Evolutionary conservation across 2,797 vertebrate genomes (phyloP).

Genomic region (Capromys pilorides): DNA sequence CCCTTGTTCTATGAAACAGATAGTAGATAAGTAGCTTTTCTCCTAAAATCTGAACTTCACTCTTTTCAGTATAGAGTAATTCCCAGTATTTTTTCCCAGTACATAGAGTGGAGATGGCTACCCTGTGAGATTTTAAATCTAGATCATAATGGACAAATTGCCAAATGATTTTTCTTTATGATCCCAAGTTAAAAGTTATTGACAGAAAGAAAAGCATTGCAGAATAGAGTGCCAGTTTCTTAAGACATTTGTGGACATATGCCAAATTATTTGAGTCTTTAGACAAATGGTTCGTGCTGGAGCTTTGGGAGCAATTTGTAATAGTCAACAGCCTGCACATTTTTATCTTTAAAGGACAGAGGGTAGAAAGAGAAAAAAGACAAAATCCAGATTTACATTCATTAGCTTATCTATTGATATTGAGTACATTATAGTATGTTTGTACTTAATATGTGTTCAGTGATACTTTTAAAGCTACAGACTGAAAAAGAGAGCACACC

Average conservation of each 20-base stretch:
- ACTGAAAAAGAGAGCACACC: constrained; percentile 27
- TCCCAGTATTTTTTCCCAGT: background rate
- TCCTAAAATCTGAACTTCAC: constrained; percentile 37
- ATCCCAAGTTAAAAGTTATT: constrained; percentile 65
- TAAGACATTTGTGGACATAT: constrained; percentile 69
- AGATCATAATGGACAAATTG: constrained; percentile 47
- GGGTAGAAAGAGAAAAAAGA: constrained; percentile 32
- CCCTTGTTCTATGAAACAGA: constrained; percentile 60
- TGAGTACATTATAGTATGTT: constrained; percentile 34
- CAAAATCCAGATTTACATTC: constrained; percentile 42
- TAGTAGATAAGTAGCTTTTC: constrained; percentile 58
- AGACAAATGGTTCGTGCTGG: constrained; percentile 65
- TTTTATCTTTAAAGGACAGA: constrained; percentile 52
- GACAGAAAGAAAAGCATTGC: constrained; percentile 69
- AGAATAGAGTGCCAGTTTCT: constrained; percentile 70
- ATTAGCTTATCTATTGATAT: constrained; percentile 50
- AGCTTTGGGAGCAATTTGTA: constrained; percentile 65
- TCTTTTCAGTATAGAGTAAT: constrained; percentile 48
- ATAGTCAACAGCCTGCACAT: constrained; percentile 61
- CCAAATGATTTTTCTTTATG: constrained; percentile 70
- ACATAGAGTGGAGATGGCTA: constrained; percentile 29
- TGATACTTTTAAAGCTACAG: constrained; percentile 28
- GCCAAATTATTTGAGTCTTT: constrained; percentile 70
- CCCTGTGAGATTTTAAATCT: constrained; percentile 60
- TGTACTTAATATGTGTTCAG: constrained; percentile 57